Percentiles rank a stretch among this genome's conserved stretches.
Evolutionary conservation across 2,113 vertebrate species (phyloP).

Genomic region (Mastomys natalensis): DNA sequence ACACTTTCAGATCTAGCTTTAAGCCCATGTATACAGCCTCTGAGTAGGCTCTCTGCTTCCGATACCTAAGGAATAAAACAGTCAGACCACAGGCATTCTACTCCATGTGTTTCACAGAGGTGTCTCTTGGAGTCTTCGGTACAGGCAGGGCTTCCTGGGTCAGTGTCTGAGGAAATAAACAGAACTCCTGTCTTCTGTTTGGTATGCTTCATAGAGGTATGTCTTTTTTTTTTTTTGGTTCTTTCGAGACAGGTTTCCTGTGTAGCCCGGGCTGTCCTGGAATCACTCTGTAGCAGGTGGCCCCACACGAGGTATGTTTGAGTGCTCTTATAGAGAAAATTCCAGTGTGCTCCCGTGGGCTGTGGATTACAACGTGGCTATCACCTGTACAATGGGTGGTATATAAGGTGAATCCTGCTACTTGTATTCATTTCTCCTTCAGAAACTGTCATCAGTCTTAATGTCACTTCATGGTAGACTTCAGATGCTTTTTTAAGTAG

Average conservation of each 20-base stretch:
- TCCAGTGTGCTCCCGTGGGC: accelerated
- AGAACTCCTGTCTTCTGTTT: background rate
- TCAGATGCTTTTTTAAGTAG: background rate
- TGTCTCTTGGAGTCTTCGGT: background rate
- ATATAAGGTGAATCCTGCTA: background rate
- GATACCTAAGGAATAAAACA: background rate
- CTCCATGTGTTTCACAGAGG: background rate
- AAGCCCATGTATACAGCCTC: background rate
- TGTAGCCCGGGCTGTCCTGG: too few species aligned
- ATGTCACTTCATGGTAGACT: background rate
- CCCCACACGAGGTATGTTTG: too few species aligned
- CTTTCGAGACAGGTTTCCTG: too few species aligned
- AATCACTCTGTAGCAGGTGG: too few species aligned
- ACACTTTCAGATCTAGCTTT: background rate
- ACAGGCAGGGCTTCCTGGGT: too few species aligned
- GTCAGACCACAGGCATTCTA: background rate
- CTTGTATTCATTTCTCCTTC: background rate
- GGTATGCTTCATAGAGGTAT: background rate
- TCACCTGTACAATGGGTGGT: too few species aligned
- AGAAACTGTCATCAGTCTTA: conserved; percentile 41
- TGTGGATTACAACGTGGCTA: too few species aligned
- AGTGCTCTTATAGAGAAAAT: background rate
- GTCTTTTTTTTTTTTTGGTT: too few species aligned
- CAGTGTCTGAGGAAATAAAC: background rate
- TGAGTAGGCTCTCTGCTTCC: background rate